Conservation (phyloP, 2,797 vertebrate genomes). For the Arctocebus calabarensis region DNA sequence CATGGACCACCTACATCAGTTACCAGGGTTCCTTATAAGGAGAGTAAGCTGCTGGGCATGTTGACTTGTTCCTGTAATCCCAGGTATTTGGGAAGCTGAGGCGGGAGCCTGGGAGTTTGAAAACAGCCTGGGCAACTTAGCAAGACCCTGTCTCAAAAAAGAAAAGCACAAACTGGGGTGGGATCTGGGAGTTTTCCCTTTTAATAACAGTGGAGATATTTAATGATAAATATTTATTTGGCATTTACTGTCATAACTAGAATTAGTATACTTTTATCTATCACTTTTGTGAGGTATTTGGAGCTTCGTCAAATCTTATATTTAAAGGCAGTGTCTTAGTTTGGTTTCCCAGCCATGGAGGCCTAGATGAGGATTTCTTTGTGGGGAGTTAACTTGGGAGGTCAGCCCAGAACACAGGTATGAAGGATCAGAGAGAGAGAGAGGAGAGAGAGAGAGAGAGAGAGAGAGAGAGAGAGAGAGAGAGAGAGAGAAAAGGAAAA, state of each 20-base stretch:
- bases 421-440: neutral
- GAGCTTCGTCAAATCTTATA: neutral
- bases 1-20: neutral
- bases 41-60: neutral
- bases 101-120: neutral
- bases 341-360: neutral
- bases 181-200: neutral
- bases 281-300: neutral
- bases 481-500: neutral
- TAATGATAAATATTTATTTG: constrained; percentile 4
- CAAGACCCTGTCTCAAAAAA: neutral
- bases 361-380: neutral
- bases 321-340: neutral
- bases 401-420: neutral
- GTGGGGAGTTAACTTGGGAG: neutral
- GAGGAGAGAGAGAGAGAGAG: neutral
- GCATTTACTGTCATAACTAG: neutral
- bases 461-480: neutral
- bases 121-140: neutral
- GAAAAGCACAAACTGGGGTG: neutral
- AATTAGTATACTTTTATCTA: neutral
- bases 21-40: neutral
- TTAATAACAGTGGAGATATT: neutral
- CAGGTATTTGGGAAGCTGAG: neutral
- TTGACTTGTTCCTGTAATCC: neutral